Base-by-base conservation (phyloP, 2,797 vertebrate genomes). In the Halcyon chelicuti region DNA sequence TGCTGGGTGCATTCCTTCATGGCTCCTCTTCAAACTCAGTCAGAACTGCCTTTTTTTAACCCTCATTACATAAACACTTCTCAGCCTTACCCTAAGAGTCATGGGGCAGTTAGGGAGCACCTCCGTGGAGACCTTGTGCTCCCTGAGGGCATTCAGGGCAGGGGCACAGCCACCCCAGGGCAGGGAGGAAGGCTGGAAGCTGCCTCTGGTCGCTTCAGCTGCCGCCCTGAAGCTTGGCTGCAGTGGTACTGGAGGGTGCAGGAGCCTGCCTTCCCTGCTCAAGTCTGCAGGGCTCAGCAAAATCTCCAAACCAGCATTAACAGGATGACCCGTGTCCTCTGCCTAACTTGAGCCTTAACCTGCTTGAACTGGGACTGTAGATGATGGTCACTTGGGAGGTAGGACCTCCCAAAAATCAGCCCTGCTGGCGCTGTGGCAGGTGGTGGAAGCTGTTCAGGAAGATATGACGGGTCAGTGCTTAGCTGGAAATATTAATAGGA, bases 191-290 rank as follows among this genome's bases (percentile, higher is more conserved):
- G 55, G 18, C 33, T 85, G 71, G 63, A 39, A 91, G 67, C 47
- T 8, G 10, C 54, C 28, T 52, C 29, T 58, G 1, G 0, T 25
- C 8, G 13, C 49, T 86, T 54, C 20, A 39, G 46, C 39, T 33
- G 13, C 22, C 42, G 9, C 47, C 40, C n/a, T 3, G 8, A 23
- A 61, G n/a, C 85, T 78, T 62, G 39, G 63, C n/a, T 0, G 0
- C 52, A 39, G 35, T 1, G 1, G 25, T 71, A 62, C 44, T 0
- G 0, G 46, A 35, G n/a, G 14, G 10, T 1, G 0, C 2, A 0
- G n/a, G 58, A 40, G 46, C 46, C 25, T 72, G 35, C 44, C 21
- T 39, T 52, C 49, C 66, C 54, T 72, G 23, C 29, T 22, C 7
- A 13, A 40, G 39, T 23, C 40, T n/a, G 40, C 31, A 18, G 13